phyloP scores from a whole-genome alignment of 2,888 invertebrate genomes.

The Cataglyphis rosenhaueri region DNA sequence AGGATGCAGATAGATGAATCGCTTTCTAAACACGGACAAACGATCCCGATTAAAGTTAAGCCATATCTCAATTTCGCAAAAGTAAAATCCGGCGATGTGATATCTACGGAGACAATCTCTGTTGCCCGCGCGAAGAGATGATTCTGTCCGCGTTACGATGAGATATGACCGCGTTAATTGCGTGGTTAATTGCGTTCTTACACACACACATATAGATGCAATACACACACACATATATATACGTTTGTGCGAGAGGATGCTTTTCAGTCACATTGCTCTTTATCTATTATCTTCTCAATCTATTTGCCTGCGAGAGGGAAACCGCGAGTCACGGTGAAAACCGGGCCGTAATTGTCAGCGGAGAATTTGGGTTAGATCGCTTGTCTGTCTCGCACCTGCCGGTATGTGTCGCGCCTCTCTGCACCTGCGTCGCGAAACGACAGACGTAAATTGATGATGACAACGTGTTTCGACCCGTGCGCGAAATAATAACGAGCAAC shows the following conservation, averaged over 20 bases:
- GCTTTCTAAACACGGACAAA: constrained; percentile 69
- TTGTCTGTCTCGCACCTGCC: constrained; percentile 59
- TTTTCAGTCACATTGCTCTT: constrained; percentile 22
- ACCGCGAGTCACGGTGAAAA: constrained; percentile 74
- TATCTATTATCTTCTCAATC: constrained; percentile 68
- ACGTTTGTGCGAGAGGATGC: not conserved
- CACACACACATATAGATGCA: not conserved
- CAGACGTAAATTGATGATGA: constrained; percentile 25
- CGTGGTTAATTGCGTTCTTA: constrained; percentile 34
- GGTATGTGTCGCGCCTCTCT: constrained; percentile 25
- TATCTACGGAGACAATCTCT: not conserved
- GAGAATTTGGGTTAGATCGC: constrained; percentile 56
- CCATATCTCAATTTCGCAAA: constrained; percentile 21
- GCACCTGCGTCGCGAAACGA: constrained; percentile 53
- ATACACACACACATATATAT: not conserved
- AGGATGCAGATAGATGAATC: constrained; percentile 60
- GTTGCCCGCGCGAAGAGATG: constrained; percentile 1
- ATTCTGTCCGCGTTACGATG: constrained; percentile 13
- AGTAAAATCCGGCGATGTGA: constrained; percentile 9
- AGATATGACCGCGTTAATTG: constrained; percentile 27
- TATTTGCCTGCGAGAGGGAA: constrained; percentile 76
- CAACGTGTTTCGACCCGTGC: not conserved
- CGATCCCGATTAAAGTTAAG: constrained; percentile 49
- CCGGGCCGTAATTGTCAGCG: constrained; percentile 24
- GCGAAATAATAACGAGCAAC: constrained; percentile 37